Conservation (phyloP, 2,888 invertebrate genomes). For the Cataglyphis albicans region DNA sequence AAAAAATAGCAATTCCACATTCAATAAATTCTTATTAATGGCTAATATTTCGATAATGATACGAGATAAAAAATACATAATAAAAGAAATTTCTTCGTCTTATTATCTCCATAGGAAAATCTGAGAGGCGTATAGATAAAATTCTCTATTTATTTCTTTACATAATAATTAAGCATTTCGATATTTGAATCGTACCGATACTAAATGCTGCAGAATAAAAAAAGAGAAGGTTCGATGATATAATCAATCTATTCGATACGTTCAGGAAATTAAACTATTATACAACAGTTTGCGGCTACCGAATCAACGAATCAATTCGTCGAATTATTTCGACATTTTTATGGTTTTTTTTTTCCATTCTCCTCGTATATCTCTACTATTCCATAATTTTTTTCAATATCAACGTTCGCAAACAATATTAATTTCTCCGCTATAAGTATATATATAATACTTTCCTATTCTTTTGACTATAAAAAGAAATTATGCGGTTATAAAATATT, state of each 20-base stretch:
- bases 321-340: background rate
- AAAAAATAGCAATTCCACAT: background rate
- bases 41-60: background rate
- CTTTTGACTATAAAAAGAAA: background rate
- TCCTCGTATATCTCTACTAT: no score
- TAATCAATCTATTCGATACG: background rate
- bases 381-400: background rate
- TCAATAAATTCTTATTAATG: background rate
- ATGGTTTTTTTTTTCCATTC: background rate
- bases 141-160: background rate
- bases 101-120: background rate
- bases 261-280: constrained; percentile 42
- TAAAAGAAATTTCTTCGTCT: background rate
- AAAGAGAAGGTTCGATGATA: background rate
- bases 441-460: background rate
- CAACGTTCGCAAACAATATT: background rate
- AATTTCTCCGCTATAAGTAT: background rate
- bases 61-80: background rate
- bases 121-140: background rate
- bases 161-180: no score
- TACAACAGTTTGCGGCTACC: background rate
- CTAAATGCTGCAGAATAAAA: background rate
- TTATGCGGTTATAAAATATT: background rate
- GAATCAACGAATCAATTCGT: background rate
- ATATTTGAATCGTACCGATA: background rate